A percentile compares a stretch with the other conserved stretches of the same genome.
Conservation (phyloP, 2,888 invertebrate genomes). For the Charanyca ferruginea region DNA sequence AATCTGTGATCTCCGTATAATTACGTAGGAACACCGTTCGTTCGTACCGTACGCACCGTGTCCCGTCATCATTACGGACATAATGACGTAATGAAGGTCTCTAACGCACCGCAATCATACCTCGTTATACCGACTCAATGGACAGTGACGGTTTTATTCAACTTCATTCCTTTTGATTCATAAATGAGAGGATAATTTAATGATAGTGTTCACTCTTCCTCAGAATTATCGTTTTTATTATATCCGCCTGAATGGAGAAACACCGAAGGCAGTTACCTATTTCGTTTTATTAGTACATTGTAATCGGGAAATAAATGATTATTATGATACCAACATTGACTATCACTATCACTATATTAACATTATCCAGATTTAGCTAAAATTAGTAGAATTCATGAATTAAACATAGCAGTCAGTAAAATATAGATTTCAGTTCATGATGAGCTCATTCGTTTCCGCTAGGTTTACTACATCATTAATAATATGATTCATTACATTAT, state of each 20-base stretch:
- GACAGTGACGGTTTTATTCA: slow-evolving; percentile 62
- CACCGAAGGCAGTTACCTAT: slow-evolving; percentile 1
- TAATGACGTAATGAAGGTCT: slow-evolving; percentile 77
- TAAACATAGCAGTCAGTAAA: slow-evolving; percentile 1
- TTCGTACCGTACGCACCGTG: slow-evolving; percentile 37
- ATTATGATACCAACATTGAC: slow-evolving; percentile 2
- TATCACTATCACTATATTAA: slow-evolving; percentile 5
- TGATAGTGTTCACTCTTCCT: slow-evolving; percentile 49
- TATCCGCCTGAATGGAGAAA: slow-evolving; percentile 29
- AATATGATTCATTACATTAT: slow-evolving; percentile 19
- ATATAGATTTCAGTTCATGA: slow-evolving; percentile 33
- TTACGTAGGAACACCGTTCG: slow-evolving; percentile 55
- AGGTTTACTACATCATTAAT: slow-evolving; percentile 5
- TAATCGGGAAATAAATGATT: slow-evolving; percentile 24
- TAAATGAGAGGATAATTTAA: slow-evolving; percentile 64
- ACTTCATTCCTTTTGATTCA: slow-evolving; percentile 62
- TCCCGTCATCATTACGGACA: slow-evolving; percentile 66
- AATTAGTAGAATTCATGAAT: slow-evolving; percentile 36
- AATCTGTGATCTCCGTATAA: slow-evolving; percentile 69
- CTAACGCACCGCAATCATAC: slow-evolving; percentile 69
- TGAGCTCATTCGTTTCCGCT: slow-evolving; percentile 28
- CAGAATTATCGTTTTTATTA: slow-evolving; percentile 58
- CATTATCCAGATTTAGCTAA: slow-evolving; percentile 14
- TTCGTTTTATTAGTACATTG: slow-evolving; percentile 20
- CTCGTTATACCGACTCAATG: slow-evolving; percentile 73